Evolutionary conservation across 1,140 invertebrate genomes (phyloP), one percentile per base, ranked within the genome.

Genomic region (Marisa cornuarietis): DNA sequence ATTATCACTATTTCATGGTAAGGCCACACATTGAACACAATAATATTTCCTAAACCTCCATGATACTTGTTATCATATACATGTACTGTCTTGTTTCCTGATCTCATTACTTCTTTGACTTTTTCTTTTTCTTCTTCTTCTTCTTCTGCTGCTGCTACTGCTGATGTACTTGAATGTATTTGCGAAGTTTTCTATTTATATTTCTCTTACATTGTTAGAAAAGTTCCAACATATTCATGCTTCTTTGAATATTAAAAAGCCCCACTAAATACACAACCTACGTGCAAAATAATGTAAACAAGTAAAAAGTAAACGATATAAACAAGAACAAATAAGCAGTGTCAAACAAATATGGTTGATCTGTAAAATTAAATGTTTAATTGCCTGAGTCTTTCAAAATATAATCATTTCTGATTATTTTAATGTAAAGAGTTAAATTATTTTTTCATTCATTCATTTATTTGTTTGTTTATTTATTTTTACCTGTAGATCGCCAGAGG

Each of bases 401-500:
- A 58, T 58, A 58, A 9, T 58, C 42, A 51, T 71, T n/a, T 71
- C 31, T 71, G 69, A 20, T 11, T 71, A 26, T 71, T 31, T 71
- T 20, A 16, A 22, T 71, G 69, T 49, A 18, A 20, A 49, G 2
- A 49, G 69, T 71, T 14, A 0, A 22, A 14, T n/a, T 69, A 42
- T n/a, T 9, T 69, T 13, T 69, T 24, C 1, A 42, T 69, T 24
- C 1, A 42, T n/a, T 24, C n/a, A 42, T 69, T 24, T n/a, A 14
- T 69, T 24, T n/a, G 22, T 69, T 24, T n/a, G 66, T 69, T 24
- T n/a, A 22, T 24, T 24, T 0, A 42, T 69, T 31, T 0, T 68
- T 52, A 77, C 81, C 65, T 90, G 90, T 18, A 91, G 85, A 79
- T 91, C 91, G 62, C 90, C 89, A 22, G 90, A 91, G 73, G 89